Conservation (phyloP, 2,113 vertebrate genomes). For the Peromyscus polionotus region DNA sequence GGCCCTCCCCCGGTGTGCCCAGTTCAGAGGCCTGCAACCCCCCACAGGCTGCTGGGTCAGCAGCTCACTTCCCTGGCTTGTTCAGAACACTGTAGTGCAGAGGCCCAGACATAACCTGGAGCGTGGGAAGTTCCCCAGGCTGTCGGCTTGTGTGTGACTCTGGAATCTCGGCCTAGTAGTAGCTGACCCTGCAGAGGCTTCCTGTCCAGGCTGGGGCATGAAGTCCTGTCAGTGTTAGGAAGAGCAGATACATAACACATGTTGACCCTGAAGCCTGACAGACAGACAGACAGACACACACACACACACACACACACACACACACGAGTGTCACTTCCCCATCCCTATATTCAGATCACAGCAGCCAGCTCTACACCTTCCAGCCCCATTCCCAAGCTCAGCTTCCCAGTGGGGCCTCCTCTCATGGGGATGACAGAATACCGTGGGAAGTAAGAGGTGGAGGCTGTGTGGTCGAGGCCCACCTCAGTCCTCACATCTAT, state of each 20-base stretch:
- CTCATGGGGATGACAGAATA: background rate
- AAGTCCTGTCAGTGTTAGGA: background rate
- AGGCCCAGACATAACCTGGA: background rate
- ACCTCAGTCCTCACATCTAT: background rate
- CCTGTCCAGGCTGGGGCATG: background rate
- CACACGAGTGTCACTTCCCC: fast-evolving
- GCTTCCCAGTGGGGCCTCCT: background rate
- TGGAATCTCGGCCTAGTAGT: background rate
- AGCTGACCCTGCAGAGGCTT: background rate
- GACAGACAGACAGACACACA: background rate
- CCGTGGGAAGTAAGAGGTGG: background rate
- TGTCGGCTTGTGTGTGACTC: background rate
- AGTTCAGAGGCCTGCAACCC: background rate
- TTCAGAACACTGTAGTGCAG: background rate
- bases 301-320: fast-evolving
- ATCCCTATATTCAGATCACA: background rate
- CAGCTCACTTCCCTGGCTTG: background rate
- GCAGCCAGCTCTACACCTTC: background rate
- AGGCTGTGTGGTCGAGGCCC: fast-evolving
- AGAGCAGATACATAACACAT: background rate
- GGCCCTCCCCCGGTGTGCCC: conserved; percentile 57
- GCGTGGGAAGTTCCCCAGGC: fast-evolving
- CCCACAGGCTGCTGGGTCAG: background rate
- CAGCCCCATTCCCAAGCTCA: background rate
- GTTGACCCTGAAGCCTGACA: background rate